Conservation (phyloP, 2,797 vertebrate genomes). For the Falco berigora region DNA sequence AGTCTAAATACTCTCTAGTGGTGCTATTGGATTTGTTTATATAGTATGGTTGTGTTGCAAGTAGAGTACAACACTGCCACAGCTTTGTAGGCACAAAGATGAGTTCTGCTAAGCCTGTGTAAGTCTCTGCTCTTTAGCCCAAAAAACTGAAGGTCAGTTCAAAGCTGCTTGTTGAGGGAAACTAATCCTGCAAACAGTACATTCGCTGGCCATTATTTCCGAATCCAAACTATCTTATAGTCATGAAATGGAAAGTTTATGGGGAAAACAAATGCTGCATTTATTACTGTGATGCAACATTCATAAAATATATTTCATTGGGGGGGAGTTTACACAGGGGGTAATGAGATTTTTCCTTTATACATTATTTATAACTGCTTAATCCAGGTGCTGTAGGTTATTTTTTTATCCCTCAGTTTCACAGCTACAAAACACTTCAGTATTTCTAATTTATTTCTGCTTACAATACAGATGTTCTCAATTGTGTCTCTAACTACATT, state of each 20-base stretch:
- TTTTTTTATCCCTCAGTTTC: slow-evolving; percentile 77
- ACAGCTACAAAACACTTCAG: slow-evolving; percentile 75
- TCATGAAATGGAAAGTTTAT: slow-evolving; percentile 76
- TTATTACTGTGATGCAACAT: slow-evolving; percentile 80
- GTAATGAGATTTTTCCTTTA: slow-evolving; percentile 81
- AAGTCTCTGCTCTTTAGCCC: slow-evolving; percentile 28
- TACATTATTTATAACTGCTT: slow-evolving; percentile 79
- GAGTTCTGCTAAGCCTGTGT: slow-evolving; percentile 15
- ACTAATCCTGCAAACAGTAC: slow-evolving; percentile 59
- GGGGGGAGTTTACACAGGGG: slow-evolving; percentile 76
- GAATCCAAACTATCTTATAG: slow-evolving; percentile 72
- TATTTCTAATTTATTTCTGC: slow-evolving; percentile 82
- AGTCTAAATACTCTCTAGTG: slow-evolving; percentile 12
- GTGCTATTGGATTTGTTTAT: slow-evolving; percentile 11
- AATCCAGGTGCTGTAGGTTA: slow-evolving; percentile 78
- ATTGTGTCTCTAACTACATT: slow-evolving; percentile 78
- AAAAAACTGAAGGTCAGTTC: slow-evolving; percentile 69
- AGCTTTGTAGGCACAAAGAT: slow-evolving; percentile 11
- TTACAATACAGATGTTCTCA: slow-evolving; percentile 83
- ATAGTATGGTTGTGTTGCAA: background rate
- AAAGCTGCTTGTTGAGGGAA: slow-evolving; percentile 55
- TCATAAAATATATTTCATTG: slow-evolving; percentile 80
- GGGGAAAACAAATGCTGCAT: slow-evolving; percentile 77
- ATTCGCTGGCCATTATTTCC: slow-evolving; percentile 58
- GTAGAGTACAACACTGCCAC: background rate